These are phyloP conservation scores for Trichonephila clavipes DNA, from an alignment of 1,140 invertebrate species.

Conservation along the genomic window DNA sequence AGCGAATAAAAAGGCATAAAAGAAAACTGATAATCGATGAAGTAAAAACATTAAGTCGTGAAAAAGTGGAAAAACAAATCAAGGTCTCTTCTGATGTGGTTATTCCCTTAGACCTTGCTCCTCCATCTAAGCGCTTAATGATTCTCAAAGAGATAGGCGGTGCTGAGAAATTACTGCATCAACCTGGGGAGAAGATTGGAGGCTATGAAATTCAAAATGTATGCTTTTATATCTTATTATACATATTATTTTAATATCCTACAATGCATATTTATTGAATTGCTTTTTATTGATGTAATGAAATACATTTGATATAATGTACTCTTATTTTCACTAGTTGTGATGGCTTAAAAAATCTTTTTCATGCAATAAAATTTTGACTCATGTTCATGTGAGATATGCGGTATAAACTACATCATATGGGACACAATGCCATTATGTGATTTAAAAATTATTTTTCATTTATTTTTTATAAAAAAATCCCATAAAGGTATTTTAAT, in stretches of 20 bases:
- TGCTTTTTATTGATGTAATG: neutral
- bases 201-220: conserved; percentile 86
- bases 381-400: too few species aligned
- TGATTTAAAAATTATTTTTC: too few species aligned
- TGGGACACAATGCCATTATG: too few species aligned
- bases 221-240: conserved; percentile 27
- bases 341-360: too few species aligned
- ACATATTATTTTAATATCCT: neutral
- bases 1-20: conserved; percentile 86
- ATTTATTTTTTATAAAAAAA: too few species aligned
- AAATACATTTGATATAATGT: neutral
- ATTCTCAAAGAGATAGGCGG: conserved; percentile 99
- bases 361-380: too few species aligned
- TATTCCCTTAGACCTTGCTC: conserved; percentile 98
- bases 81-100: conserved; percentile 98
- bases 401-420: too few species aligned
- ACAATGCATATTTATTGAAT: neutral
- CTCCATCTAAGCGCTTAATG: conserved; percentile 98
- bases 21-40: conserved; percentile 98
- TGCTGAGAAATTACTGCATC: conserved; percentile 96
- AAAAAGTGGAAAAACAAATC: conserved; percentile 99
- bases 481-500: too few species aligned
- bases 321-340: neutral
- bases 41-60: conserved; percentile 99
- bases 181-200: conserved; percentile 93